Evolutionary conservation across 2,113 vertebrate species (phyloP).

Genomic region (Andinoacara biseriatus): DNA sequence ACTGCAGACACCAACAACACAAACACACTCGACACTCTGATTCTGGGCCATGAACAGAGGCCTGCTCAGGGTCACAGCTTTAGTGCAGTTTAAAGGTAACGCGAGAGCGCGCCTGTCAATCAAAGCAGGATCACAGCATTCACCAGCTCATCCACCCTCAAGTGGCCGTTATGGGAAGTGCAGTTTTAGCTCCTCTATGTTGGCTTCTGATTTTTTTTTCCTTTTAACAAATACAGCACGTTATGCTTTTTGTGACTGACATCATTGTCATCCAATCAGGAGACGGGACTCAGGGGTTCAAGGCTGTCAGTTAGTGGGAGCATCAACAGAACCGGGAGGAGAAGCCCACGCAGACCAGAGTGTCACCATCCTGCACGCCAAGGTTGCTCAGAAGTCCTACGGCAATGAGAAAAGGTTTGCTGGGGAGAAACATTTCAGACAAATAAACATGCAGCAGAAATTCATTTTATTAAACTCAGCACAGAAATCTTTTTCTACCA

Average conservation of each 20-base stretch:
- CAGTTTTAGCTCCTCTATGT: neutral
- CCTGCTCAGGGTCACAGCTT: too few relatives aligned
- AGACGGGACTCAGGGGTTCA: slow-evolving; percentile 55
- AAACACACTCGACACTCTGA: too few relatives aligned
- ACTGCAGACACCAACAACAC: too few relatives aligned
- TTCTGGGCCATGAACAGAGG: too few relatives aligned
- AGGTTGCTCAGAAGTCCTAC: slow-evolving; percentile 96
- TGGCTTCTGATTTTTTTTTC: neutral
- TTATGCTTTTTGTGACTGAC: neutral
- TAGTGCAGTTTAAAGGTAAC: too few relatives aligned
- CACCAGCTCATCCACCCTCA: too few relatives aligned
- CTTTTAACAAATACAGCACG: neutral
- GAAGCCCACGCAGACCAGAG: slow-evolving; percentile 84
- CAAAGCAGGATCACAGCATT: too few relatives aligned
- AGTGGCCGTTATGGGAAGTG: too few relatives aligned
- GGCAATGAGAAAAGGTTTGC: slow-evolving; percentile 93
- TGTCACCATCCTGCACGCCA: slow-evolving; percentile 90
- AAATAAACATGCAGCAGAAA: neutral
- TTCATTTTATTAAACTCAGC: neutral
- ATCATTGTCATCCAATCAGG: slow-evolving; percentile 35
- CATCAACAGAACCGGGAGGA: slow-evolving; percentile 74
- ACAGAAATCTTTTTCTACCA: neutral
- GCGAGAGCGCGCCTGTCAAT: too few relatives aligned
- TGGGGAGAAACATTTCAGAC: neutral
- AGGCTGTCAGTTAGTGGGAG: slow-evolving; percentile 41